phyloP scores from a whole-genome alignment of 2,113 vertebrate genomes.

The Camarhynchus parvulus region DNA sequence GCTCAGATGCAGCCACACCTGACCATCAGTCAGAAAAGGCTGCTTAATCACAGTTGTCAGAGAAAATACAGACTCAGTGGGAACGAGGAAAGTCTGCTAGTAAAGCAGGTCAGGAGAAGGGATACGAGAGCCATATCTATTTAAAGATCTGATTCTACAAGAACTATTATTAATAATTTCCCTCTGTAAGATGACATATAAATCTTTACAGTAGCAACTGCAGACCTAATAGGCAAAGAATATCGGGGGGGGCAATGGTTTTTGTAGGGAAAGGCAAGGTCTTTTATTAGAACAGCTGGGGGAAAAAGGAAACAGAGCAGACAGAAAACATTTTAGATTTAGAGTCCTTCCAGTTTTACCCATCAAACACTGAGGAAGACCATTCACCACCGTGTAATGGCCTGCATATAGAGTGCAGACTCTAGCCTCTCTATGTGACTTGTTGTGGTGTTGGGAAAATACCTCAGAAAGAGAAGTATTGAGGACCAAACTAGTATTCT shows the following conservation, averaged over 20 bases:
- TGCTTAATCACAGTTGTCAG: not conserved
- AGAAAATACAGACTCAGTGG: not conserved
- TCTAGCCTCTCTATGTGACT: not conserved
- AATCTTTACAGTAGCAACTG: not conserved
- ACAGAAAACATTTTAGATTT: not conserved
- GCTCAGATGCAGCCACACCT: not conserved
- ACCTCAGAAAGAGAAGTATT: not conserved
- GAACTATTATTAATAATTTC: conserved; percentile 18
- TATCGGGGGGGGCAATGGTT: not conserved
- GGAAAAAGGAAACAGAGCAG: not conserved
- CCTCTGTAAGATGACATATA: not conserved
- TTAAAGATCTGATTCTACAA: conserved; percentile 18
- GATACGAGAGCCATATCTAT: not conserved
- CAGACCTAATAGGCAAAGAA: not conserved
- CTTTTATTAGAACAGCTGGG: not conserved
- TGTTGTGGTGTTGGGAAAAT: not conserved
- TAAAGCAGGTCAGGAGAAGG: conserved; percentile 28
- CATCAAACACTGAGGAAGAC: not conserved
- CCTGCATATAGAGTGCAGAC: not conserved
- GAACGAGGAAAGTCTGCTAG: not conserved
- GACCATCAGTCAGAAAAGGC: not conserved
- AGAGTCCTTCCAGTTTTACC: not conserved
- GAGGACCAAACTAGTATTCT: not conserved
- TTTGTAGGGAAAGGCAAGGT: not conserved
- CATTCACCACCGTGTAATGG: not conserved